Evolutionary conservation across 2,888 invertebrate genomes (phyloP), one percentile per base, ranked within the genome.

Genomic region (Pyrgus malvae): DNA sequence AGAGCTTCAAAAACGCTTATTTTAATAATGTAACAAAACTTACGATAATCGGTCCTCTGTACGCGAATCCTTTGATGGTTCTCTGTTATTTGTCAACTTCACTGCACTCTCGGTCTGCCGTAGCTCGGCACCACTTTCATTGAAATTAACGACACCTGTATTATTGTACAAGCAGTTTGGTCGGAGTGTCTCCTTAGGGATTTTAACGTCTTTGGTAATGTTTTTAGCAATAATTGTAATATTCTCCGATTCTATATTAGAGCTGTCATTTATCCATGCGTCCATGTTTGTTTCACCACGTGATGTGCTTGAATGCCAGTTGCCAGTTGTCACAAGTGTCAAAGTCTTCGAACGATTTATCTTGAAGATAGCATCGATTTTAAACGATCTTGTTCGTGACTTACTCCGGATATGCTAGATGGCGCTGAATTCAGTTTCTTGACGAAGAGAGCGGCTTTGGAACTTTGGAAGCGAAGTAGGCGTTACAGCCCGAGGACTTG

Each of bases 181-280:
- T n/a, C n/a, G n/a, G n/a, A n/a, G n/a, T n/a, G n/a, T n/a, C n/a
- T n/a, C n/a, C n/a, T n/a, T n/a, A n/a, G n/a, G n/a, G n/a, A n/a
- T 17, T 14, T 27, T 58, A 23, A 25, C 41, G 23, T 44, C n/a
- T 8, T 33, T 38, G 12, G 17, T 21, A 14, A n/a, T 11, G 2
- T 68, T 59, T 55, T 63, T 66, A 38, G 59, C 61, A 53, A 60
- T 46, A 55, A 65, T 33, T 49, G 27, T 50, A 63, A 66, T 67
- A 62, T 66, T 72, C 66, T 65, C 61, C 64, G 56, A 66, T 59
- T 62, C 58, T 56, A 62, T 75, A 72, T 49, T 58, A 57, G 63
- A 57, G 66, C 78, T 80, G 76, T 80, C 81, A 80, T 65, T 67
- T 64, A 70, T 70, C 83, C 86, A 83, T 76, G 80, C 82, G 77